Percentiles rank a stretch among this genome's conserved stretches.
These are phyloP conservation scores for Pyrrhura leucotis DNA, from an alignment of 2,797 vertebrate species.

Conservation along the genomic window DNA sequence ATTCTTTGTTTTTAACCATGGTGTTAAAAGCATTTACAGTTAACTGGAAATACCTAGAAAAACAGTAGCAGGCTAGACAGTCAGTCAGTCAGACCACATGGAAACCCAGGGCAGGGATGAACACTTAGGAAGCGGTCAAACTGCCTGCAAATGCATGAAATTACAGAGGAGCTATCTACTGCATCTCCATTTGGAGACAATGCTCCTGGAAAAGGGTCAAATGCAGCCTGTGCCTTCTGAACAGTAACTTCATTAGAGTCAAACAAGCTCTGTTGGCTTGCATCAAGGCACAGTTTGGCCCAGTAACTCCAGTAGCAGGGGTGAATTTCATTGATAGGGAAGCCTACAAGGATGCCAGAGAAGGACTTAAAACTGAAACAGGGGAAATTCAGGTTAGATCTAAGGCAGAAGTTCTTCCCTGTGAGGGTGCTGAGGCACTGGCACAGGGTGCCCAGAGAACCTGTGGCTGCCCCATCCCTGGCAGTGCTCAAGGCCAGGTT, in stretches of 20 bases:
- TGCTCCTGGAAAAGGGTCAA: not conserved
- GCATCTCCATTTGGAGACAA: not conserved
- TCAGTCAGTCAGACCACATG: not conserved
- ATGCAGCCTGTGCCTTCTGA: not conserved
- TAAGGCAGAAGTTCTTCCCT: not conserved
- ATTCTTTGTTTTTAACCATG: not conserved
- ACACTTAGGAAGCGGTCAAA: not conserved
- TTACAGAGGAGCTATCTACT: not conserved
- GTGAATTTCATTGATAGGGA: not conserved
- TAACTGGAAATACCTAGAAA: not conserved
- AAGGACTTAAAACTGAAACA: not conserved
- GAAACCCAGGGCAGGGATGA: not conserved
- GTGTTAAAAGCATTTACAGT: not conserved
- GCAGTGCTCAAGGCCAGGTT: not conserved
- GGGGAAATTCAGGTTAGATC: not conserved
- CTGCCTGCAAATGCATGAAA: not conserved
- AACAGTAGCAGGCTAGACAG: not conserved
- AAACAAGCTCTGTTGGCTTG: not conserved
- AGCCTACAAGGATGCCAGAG: not conserved
- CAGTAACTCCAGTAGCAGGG: not conserved
- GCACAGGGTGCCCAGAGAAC: not conserved
- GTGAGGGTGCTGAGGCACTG: not conserved
- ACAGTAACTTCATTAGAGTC: not conserved
- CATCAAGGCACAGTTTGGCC: not conserved
- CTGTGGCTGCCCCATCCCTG: not conserved